Conservation (phyloP, 2,888 invertebrate genomes). For the Ormyrus nitidulus region DNA sequence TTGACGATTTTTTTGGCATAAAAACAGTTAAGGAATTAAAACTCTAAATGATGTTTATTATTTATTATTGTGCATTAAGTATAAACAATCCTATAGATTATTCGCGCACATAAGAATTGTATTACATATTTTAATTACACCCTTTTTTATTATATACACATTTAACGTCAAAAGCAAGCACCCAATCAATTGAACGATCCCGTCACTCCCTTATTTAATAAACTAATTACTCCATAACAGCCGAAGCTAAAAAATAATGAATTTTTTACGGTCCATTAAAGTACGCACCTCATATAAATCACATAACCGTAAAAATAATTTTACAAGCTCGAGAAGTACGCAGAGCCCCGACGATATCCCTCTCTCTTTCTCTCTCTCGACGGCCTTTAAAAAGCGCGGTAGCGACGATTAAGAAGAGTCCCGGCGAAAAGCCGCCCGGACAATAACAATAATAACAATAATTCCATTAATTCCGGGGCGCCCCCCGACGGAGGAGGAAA, state of each 20-base stretch:
- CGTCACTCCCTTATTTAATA: constrained; percentile 12
- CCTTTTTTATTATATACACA: too few species aligned
- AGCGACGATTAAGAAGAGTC: constrained; percentile 52
- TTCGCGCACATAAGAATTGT: too few species aligned
- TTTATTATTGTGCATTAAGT: too few species aligned
- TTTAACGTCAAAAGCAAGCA: too few species aligned
- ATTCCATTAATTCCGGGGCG: constrained; percentile 62
- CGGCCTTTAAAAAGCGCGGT: not conserved
- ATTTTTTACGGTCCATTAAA: constrained; percentile 35
- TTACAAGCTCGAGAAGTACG: constrained; percentile 38
- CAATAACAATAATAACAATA: constrained; percentile 61
- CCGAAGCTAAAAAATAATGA: constrained; percentile 36
- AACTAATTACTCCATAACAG: constrained; percentile 17
- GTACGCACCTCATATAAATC: constrained; percentile 35
- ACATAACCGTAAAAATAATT: constrained; percentile 54
- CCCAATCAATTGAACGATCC: too few species aligned
- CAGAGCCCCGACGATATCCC: constrained; percentile 17
- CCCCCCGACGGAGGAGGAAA: constrained; percentile 25
- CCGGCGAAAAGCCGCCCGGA: constrained; percentile 57
- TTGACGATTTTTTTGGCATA: too few species aligned
- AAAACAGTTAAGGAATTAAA: too few species aligned
- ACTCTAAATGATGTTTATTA: too few species aligned
- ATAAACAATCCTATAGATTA: too few species aligned
- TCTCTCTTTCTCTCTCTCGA: not conserved
- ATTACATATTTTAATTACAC: too few species aligned